Conservation (phyloP, 2,797 vertebrate species). For the Cynopterus sphinx region DNA sequence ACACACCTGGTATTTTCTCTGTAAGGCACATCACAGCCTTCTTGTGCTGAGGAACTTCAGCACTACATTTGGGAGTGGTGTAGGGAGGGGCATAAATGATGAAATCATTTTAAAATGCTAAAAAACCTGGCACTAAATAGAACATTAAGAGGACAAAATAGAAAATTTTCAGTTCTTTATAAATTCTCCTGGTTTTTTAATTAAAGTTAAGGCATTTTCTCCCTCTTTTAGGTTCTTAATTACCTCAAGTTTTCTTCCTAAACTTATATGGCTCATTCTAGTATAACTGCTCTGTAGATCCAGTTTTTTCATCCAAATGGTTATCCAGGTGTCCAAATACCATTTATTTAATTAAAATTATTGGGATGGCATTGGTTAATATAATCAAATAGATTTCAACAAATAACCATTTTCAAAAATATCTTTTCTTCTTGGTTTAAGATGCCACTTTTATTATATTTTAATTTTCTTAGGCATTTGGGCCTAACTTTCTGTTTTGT, state of each 20-base stretch:
- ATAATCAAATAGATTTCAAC: no score
- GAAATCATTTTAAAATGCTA: neutral
- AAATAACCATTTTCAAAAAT: neutral
- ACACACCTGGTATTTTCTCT: neutral
- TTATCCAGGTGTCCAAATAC: neutral
- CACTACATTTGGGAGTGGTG: neutral
- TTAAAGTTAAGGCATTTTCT: neutral
- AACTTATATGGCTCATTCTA: neutral
- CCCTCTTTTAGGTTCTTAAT: neutral
- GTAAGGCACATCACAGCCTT: neutral
- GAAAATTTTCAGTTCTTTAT: neutral
- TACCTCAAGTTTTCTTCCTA: neutral
- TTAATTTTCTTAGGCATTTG: neutral
- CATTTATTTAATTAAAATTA: neutral
- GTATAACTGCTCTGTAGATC: neutral
- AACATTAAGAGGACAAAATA: neutral
- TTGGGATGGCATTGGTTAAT: no score
- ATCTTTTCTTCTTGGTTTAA: neutral
- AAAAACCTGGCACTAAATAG: slow-evolving; percentile 11
- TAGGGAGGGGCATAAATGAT: neutral
- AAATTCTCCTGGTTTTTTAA: neutral
- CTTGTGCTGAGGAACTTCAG: neutral
- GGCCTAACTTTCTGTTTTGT: neutral
- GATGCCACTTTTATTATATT: neutral
- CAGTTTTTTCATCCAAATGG: neutral